Evolutionary conservation across 2,888 invertebrate species (phyloP), one percentile per base, ranked within the genome.

Genomic region (Argynnis bischoffii): DNA sequence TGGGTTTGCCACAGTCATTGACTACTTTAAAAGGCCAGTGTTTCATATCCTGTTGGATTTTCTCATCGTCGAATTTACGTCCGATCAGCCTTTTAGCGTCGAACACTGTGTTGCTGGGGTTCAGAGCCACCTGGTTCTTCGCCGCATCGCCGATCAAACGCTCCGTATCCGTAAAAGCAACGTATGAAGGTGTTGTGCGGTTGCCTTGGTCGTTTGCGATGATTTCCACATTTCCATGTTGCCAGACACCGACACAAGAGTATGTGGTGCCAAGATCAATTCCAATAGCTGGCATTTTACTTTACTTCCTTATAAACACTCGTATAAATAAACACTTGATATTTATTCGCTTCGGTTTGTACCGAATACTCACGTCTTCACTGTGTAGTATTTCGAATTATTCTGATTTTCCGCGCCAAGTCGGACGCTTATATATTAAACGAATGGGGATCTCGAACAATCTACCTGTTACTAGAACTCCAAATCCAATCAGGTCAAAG

Each of bases 71-170:
- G 85, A 94, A 96, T 72, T 94, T 94, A 67, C 96, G 93, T 88
- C 97, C 97, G 81, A 98, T 97, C 70, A 97, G 92, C 74, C 98
- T 94, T 79, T 97, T 97, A 18, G 96, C 95, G 81, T 95, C 95
- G 84, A 95, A 95, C 47, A 95, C 95, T 0, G 96, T 96, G 91
- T 96, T 96, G 81, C 80, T 93, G 55, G 96, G 96, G 86, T 96
- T 96, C 91, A 95, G 93, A 53, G 95, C 95, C 60, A 95, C 95
- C 86, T 95, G 94, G 87, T 95, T 95, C 85, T 95, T 95, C 61
- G 95, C 95, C 8, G 95, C 95, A 82, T 95, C 95, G 61, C 95
- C 95, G 79, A 95, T 94, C 60, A 95, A 93, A 55, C 95, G 91
- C 84, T 95, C 95, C 14, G 93, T 94, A 82, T 95, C 95, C 11